phyloP scores from a whole-genome alignment of 1,140 invertebrate species.

The Cepaea nemoralis region DNA sequence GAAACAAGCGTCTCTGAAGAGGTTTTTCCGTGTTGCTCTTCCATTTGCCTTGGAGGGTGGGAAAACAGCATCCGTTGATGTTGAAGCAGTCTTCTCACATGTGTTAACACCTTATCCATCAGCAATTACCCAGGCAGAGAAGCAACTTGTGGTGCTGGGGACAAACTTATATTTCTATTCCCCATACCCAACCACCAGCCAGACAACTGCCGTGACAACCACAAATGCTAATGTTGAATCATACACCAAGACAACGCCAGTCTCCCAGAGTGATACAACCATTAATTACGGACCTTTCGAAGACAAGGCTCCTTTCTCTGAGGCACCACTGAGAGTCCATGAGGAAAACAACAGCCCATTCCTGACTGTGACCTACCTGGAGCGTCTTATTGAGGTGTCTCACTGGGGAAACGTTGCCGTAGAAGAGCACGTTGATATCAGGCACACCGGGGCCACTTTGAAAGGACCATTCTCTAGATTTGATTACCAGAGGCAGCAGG shows the following conservation, averaged over 20 bases:
- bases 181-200: slow-evolving; percentile 83
- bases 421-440: slow-evolving; percentile 92
- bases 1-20: slow-evolving; percentile 73
- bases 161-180: slow-evolving; percentile 88
- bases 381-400: slow-evolving; percentile 93
- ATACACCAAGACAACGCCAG: slow-evolving; percentile 88
- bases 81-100: slow-evolving; percentile 85
- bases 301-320: slow-evolving; percentile 77
- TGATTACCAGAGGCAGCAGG: slow-evolving; percentile 70
- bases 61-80: slow-evolving; percentile 73
- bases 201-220: slow-evolving; percentile 85
- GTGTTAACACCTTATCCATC: slow-evolving; percentile 85
- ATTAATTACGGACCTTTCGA: slow-evolving; percentile 91
- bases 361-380: slow-evolving; percentile 87
- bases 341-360: slow-evolving; percentile 98
- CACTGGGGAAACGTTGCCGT: slow-evolving; percentile 99
- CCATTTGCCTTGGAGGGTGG: slow-evolving; percentile 63
- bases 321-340: slow-evolving; percentile 84
- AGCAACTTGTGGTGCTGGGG: slow-evolving; percentile 89
- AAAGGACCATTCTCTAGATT: slow-evolving; percentile 75
- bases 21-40: slow-evolving; percentile 66
- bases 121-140: slow-evolving; percentile 88
- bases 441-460: slow-evolving; percentile 91
- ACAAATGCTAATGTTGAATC: slow-evolving; percentile 85
- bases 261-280: slow-evolving; percentile 82